A percentile compares a stretch with the other conserved stretches of the same genome.
Conservation (phyloP, 2,888 invertebrate species). For the Tenthredo distinguenda region DNA sequence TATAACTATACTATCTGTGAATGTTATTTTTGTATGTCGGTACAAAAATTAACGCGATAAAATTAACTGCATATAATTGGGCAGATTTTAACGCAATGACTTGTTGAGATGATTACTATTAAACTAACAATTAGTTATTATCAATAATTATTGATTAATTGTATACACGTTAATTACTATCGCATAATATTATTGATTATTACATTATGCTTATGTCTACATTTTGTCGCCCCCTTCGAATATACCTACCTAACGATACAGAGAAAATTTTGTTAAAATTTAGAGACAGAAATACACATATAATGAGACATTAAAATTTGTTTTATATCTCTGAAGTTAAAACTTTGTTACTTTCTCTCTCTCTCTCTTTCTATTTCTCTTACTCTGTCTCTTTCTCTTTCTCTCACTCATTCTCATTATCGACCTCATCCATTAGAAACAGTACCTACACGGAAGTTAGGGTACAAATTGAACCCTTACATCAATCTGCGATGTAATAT, state of each 20-base stretch:
- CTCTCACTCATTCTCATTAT: background rate
- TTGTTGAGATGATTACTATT: slow-evolving; percentile 53
- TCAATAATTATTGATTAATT: slow-evolving; percentile 55
- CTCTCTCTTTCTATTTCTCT: background rate
- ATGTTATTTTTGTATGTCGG: slow-evolving; percentile 44
- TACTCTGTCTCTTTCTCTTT: background rate
- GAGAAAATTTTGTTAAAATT: slow-evolving; percentile 12
- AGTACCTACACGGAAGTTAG: background rate
- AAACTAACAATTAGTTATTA: slow-evolving; percentile 55
- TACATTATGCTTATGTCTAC: slow-evolving; percentile 55
- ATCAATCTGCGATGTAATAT: background rate
- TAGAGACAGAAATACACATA: slow-evolving; percentile 33
- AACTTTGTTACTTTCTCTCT: background rate
- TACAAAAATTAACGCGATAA: slow-evolving; percentile 42
- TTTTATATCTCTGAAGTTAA: slow-evolving; percentile 27
- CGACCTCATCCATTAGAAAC: background rate
- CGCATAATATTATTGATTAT: slow-evolving; percentile 57
- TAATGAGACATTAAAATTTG: slow-evolving; percentile 36
- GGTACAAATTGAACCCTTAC: background rate
- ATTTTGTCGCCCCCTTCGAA: slow-evolving; percentile 30
- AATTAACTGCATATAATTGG: slow-evolving; percentile 15
- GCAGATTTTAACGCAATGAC: slow-evolving; percentile 41
- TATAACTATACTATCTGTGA: slow-evolving; percentile 40
- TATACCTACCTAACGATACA: slow-evolving; percentile 24
- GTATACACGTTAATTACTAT: slow-evolving; percentile 57